Evolutionary conservation across 2,888 invertebrate genomes (phyloP), one percentile per base, ranked within the genome.

Genomic region (Drosophila rubida): DNA sequence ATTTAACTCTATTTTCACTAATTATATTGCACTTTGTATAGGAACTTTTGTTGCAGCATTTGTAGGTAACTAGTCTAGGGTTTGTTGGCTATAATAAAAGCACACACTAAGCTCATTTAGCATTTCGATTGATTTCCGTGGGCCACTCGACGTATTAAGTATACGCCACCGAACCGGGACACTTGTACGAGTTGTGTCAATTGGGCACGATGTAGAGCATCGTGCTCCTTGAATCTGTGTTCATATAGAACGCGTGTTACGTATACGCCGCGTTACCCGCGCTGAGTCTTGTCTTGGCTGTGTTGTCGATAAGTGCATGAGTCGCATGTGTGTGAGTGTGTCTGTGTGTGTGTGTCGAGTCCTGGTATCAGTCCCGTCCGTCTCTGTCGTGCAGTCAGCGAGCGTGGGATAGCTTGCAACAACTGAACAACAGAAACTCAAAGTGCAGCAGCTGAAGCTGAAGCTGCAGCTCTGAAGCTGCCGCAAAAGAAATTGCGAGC

Each of bases 381-480:
- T 84, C 81, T 79, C 55, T 70, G 80, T 81, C 81, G 45, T 55
- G 61, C 73, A 76, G 76, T 73, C 82, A 85, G 82, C 75, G 75
- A 85, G 78, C 82, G 75, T 78, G 85, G 85, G 75, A 82, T 82
- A 78, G 71, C 83, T 86, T 78, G 84, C 83, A 83, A 80, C 84
- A 79, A 86, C 86, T 83, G 84, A 86, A 83, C 63, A 83, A 78
- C 74, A 75, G 72, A 75, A 83, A 76, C 70, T 69, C 79, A 80
- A 84, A 86, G 75, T 82, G 86, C 86, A 82, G 68, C 75, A 42
- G 53, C 53, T 42, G 30, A 50, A 50, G 49, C 46, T 46, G n/a
- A 42, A 74, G 71, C 71, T 71, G 67, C 69, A 78, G 79, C 75
- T 73, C 75, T 73, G 69, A 60, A 68, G 76, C 65, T 75, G 71